Conservation (phyloP, 1,140 invertebrate species). For the Campodea augens region DNA sequence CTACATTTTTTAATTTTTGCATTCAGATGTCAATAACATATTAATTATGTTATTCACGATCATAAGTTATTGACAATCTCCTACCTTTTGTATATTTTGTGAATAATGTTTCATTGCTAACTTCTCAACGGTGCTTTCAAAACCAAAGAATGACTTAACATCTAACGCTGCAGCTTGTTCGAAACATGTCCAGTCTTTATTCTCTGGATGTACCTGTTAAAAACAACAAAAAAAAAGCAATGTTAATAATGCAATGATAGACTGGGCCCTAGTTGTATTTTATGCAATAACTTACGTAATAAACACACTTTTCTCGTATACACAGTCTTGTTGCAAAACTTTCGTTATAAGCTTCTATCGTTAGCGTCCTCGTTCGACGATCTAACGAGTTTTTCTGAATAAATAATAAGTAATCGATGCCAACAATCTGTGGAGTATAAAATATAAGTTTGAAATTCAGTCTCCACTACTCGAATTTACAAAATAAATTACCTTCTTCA, state of each 20-base stretch:
- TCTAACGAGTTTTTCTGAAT: conserved; percentile 83
- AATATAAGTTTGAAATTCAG: background rate
- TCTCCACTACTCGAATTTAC: background rate
- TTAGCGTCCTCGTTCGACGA: conserved; percentile 50
- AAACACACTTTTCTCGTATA: conserved; percentile 80
- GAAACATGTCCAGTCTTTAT: conserved; percentile 90
- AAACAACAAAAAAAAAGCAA: conserved; percentile 11
- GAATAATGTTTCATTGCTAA: conserved; percentile 94
- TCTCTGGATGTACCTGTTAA: conserved; percentile 77
- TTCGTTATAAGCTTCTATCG: conserved; percentile 88
- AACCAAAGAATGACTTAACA: conserved; percentile 92
- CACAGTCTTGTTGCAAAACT: conserved; percentile 68
- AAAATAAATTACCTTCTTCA: conserved; percentile 58
- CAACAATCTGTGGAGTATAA: conserved; percentile 73
- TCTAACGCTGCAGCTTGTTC: conserved; percentile 85
- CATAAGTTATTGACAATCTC: too few species aligned
- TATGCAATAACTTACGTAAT: conserved; percentile 83
- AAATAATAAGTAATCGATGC: conserved; percentile 82
- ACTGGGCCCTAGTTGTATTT: too few species aligned
- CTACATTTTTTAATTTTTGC: too few species aligned
- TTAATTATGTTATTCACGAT: too few species aligned
- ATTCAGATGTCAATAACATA: too few species aligned
- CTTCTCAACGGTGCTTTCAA: conserved; percentile 89
- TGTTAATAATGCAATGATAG: conserved; percentile 3
- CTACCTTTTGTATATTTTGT: conserved; percentile 69